phyloP scores from a whole-genome alignment of 92 coral and sea anemone genomes.

The Scolanthus callimorphus region DNA sequence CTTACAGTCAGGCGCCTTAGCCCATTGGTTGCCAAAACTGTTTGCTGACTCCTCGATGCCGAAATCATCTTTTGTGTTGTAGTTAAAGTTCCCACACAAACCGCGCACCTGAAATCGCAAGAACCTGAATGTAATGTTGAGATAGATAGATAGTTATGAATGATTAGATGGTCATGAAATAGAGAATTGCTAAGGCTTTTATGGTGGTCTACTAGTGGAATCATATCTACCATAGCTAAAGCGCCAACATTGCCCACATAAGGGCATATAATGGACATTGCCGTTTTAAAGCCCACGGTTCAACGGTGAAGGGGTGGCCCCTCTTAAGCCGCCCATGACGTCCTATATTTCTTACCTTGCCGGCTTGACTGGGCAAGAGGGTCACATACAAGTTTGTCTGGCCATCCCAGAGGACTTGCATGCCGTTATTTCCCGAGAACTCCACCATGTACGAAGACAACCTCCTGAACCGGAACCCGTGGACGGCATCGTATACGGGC shows the following conservation, averaged over 20 bases:
- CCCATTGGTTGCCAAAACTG: conserved; percentile 62
- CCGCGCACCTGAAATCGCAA: conserved; percentile 58
- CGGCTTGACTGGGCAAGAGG: conserved; percentile 38
- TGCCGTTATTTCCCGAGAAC: conserved; percentile 45
- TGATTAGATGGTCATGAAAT: too few species aligned
- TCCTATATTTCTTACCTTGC: conserved; percentile 28
- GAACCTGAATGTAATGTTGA: too few species aligned
- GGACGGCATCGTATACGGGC: conserved; percentile 35
- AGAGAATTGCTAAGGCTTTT: too few species aligned
- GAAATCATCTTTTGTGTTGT: conserved; percentile 62
- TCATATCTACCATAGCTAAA: too few species aligned
- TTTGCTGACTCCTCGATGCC: conserved; percentile 51
- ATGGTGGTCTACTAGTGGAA: too few species aligned
- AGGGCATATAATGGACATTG: too few species aligned
- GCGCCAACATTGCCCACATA: too few species aligned
- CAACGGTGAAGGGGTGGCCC: too few species aligned
- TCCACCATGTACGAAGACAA: conserved; percentile 56
- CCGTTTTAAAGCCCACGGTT: too few species aligned
- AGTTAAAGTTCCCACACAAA: conserved; percentile 63
- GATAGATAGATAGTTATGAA: too few species aligned
- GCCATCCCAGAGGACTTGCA: conserved; percentile 71
- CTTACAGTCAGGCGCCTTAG: conserved; percentile 36
- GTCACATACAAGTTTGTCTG: conserved; percentile 54
- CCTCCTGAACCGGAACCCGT: conserved; percentile 49
- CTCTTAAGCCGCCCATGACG: too few species aligned